Base-by-base conservation (phyloP, 2,113 vertebrate genomes). In the Triplophysa tibetana region DNA sequence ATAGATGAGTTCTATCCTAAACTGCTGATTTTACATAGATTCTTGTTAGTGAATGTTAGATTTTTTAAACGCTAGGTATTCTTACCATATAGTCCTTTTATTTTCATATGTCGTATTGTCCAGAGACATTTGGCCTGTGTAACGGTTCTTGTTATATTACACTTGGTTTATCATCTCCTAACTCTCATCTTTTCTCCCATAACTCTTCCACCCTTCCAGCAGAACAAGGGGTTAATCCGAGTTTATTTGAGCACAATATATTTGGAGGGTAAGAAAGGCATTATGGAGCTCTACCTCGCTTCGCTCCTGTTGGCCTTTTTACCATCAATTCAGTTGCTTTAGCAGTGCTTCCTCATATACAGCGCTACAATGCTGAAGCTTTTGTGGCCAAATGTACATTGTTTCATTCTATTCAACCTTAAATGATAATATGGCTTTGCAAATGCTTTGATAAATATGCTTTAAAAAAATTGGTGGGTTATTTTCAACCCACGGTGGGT, bases 221-320 rank as follows among this genome's bases (percentile, higher is more conserved):
- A 87, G 88, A 92, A 82, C 86, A 89, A 90, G 90, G 91, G 91
- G 91, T 89, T 88, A 88, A 87, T 91, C 89, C 90, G 86, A 92
- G 90, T 93, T 89, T 67, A 70, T 90, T 87, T 90, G 85, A 75
- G 72, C 78, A 88, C 88, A 83, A 89, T 84, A 88, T 91, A 88
- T 82, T 87, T 72, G 82, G 82, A 89, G 92, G 92, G 92, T 93
- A 93, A 93, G 92, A 85, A 90, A 88, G 90, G 91, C 83, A 88
- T 86, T 83, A 86, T 61, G 86, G 89, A n/a, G 88, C 72, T 89
- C 86, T 83, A 86, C 85, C 83, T 82, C 85, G 80, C 83, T 75
- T 89, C 85, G 88, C 75, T 78, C 64, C 85, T 86, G 85, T 90
- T 85, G 88, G 88, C 91, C 70, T 74, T 79, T 86, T 58, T 65